A percentile compares a stretch with the other conserved stretches of the same genome.
These are phyloP conservation scores for Coelopa frigida DNA, from an alignment of 1,140 invertebrate genomes.

Conservation along the genomic window DNA sequence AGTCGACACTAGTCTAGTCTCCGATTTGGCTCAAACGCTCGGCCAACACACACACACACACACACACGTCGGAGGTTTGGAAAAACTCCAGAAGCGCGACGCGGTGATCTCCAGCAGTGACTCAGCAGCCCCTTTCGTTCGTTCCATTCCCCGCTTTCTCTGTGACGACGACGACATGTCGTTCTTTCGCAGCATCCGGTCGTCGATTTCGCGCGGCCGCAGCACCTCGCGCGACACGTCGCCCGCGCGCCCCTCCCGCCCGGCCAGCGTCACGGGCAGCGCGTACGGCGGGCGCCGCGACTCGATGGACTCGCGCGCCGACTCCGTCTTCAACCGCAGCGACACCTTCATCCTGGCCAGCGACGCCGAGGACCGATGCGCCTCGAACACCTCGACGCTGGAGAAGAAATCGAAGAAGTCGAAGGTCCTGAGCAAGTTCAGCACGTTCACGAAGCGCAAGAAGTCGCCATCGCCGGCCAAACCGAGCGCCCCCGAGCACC, in stretches of 20 bases:
- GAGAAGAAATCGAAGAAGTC: constrained; percentile 42
- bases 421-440: constrained; percentile 39
- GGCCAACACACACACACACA: too few relatives aligned
- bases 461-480: constrained; percentile 29
- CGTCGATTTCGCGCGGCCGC: constrained; percentile 33
- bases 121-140: too few relatives aligned
- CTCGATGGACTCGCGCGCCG: constrained; percentile 21
- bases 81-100: too few relatives aligned
- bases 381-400: constrained; percentile 31
- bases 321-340: constrained; percentile 30
- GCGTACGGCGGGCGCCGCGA: constrained; percentile 19
- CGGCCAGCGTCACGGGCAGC: constrained; percentile 32
- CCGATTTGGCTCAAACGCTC: too few relatives aligned
- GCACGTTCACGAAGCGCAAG: constrained; percentile 40
- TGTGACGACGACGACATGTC: constrained; percentile 24
- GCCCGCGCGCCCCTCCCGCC: constrained; percentile 31
- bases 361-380: constrained; percentile 21
- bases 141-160: too few relatives aligned
- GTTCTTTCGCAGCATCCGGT: constrained; percentile 41
- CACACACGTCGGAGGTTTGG: too few relatives aligned
- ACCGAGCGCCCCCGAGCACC: constrained; percentile 27
- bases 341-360: constrained; percentile 35
- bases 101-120: too few relatives aligned
- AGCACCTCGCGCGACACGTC: constrained; percentile 38
- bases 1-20: too few relatives aligned